phyloP scores from a whole-genome alignment of 2,797 vertebrate genomes.

The Acipenser oxyrinchus region DNA sequence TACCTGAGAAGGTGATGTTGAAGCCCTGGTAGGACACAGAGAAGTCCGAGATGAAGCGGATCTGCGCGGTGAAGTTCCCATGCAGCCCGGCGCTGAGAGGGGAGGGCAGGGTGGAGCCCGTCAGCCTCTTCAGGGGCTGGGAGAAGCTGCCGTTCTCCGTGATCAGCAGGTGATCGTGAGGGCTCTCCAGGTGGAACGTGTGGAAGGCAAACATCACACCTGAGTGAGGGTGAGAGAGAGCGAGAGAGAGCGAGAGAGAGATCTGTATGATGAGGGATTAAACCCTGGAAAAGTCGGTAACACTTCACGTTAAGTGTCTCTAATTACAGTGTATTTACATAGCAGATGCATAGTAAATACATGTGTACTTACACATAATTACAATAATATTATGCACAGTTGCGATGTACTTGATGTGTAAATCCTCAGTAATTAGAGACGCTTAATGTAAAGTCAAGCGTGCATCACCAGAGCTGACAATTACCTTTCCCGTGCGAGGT shows the following conservation, averaged over 20 bases:
- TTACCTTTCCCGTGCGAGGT: constrained; percentile 96
- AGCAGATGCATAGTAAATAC: no score
- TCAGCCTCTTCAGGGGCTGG: constrained; percentile 82
- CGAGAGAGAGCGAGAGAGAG: background rate
- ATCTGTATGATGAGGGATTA: no score
- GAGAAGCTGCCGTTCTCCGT: constrained; percentile 90
- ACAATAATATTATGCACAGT: no score
- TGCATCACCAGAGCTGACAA: background rate
- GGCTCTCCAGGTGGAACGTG: constrained; percentile 93
- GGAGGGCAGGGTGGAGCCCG: constrained; percentile 79
- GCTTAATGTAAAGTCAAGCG: no score
- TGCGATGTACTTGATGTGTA: no score
- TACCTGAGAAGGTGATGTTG: constrained; percentile 97
- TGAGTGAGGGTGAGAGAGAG: constrained; percentile 31
- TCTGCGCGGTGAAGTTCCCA: constrained; percentile 92
- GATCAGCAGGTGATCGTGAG: constrained; percentile 88
- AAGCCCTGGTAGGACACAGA: constrained; percentile 97
- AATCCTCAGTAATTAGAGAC: no score
- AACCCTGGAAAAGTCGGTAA: no score
- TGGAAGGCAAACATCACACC: constrained; percentile 95
- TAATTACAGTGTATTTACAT: no score
- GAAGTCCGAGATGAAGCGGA: constrained; percentile 95
- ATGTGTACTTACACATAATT: no score
- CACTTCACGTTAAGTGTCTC: no score
- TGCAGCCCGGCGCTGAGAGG: constrained; percentile 87